phyloP scores from a whole-genome alignment of 2,113 vertebrate genomes.

The Trichomycterus rosablanca region DNA sequence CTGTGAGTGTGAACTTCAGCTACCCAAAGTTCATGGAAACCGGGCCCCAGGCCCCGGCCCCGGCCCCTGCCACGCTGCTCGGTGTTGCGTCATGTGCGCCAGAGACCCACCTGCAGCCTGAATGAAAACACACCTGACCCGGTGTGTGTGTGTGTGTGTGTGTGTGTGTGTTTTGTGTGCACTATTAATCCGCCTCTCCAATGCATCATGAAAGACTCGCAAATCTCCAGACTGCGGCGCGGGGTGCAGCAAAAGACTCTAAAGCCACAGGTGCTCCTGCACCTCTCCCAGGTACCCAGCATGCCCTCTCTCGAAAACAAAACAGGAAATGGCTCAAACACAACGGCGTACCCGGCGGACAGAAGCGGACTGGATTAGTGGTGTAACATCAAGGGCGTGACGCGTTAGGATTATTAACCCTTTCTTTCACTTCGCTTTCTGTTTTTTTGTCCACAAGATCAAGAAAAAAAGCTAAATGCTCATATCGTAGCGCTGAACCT shows the following conservation, averaged over 20 bases:
- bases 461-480: no score
- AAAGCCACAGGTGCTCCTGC: constrained; percentile 21
- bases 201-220: constrained; percentile 68
- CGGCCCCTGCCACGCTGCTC: background rate
- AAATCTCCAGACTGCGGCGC: constrained; percentile 62
- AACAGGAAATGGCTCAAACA: no score
- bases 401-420: no score
- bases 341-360: no score
- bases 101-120: constrained; percentile 50
- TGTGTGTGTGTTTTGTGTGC: constrained; percentile 36
- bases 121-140: constrained; percentile 54
- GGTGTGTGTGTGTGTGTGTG: constrained; percentile 51
- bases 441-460: no score
- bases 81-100: constrained; percentile 7
- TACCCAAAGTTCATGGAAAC: constrained; percentile 10
- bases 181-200: constrained; percentile 67
- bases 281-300: background rate
- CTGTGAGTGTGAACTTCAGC: constrained; percentile 65
- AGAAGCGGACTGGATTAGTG: no score
- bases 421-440: no score
- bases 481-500: no score
- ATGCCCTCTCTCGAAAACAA: no score
- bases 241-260: constrained; percentile 15
- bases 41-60: background rate
- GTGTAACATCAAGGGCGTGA: no score